Base-by-base conservation (phyloP, 2,888 invertebrate genomes). In the Hydroisotoma schaefferi region DNA sequence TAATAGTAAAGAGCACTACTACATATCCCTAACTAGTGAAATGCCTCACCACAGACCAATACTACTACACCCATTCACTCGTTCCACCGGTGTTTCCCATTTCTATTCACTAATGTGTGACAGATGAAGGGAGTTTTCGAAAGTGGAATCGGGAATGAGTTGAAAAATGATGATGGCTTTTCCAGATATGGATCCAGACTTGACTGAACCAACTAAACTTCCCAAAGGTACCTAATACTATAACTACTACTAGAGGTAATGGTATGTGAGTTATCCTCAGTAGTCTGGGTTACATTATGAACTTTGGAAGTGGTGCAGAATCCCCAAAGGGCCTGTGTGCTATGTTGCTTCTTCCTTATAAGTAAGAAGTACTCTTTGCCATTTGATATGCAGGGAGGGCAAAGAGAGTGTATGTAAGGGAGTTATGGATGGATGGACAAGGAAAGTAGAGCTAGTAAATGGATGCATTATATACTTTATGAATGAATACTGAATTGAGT, bases 391-490 rank as follows among this genome's bases (percentile, higher is more conserved):
- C 6, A 22, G n/a, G 29, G 29, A 20, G 22, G 51, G 12, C 20
- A 53, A n/a, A 20, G 40, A 22, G 38, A 22, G 40, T 38, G 40
- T 20, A 12, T 8, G 37, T 12, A 40, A 51, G n/a, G 29, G 48
- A 43, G 57, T 51, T 57, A 22, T 52, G 44, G 44, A 53, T 44
- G 51, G 51, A 28, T 58, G 58, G 58, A 58, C 58, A 58, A 15
- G 44, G 44, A 52, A 22, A 51, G 44, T 43, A 46, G 46, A 43
- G 20, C 2, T 40, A 25, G 60, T 28, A 60, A 60, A 60, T 56
- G 56, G 60, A 60, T 60, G 60, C 56, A 56, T 55, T 55, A 56
- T 60, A 55, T 55, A 43, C 37, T 55, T 46, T 52, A 56, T 60
- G 60, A n/a, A n/a, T n/a, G n/a, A 55, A 60, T 60, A 60, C 60